phyloP scores from a whole-genome alignment of 2,797 vertebrate species.

The Mus spretus region DNA sequence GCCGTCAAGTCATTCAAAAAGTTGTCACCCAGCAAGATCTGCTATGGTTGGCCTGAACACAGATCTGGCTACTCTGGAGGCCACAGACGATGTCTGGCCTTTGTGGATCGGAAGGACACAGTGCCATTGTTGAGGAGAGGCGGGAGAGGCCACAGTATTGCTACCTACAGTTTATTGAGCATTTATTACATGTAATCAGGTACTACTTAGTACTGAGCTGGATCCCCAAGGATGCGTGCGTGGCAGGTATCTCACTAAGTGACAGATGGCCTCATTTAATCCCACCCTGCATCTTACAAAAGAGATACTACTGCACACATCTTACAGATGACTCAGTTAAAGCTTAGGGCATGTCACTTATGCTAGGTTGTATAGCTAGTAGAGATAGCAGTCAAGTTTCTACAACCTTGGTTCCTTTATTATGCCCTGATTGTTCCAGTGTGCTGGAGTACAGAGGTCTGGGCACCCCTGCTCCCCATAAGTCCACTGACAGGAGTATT shows the following conservation, averaged over 20 bases:
- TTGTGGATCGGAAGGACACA: neutral
- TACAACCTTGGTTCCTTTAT: neutral
- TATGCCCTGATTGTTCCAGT: neutral
- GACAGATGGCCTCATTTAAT: neutral
- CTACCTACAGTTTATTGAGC: neutral
- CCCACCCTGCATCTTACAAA: neutral
- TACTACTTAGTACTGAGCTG: neutral
- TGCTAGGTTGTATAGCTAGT: neutral
- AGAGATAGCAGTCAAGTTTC: neutral
- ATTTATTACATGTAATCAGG: neutral
- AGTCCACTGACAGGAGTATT: neutral
- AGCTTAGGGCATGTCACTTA: neutral
- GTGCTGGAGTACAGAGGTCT: neutral
- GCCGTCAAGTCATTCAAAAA: neutral
- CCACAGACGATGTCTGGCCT: neutral
- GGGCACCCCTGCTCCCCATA: no score
- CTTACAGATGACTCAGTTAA: neutral
- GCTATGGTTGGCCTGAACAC: neutral
- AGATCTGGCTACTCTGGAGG: neutral
- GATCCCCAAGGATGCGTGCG: neutral
- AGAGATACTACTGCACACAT: neutral
- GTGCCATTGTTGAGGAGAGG: neutral
- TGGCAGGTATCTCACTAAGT: neutral
- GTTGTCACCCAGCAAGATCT: no score
- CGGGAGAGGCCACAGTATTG: neutral